Base-by-base conservation (phyloP, 2,888 invertebrate species). In the Dicranocentrus wangi region DNA sequence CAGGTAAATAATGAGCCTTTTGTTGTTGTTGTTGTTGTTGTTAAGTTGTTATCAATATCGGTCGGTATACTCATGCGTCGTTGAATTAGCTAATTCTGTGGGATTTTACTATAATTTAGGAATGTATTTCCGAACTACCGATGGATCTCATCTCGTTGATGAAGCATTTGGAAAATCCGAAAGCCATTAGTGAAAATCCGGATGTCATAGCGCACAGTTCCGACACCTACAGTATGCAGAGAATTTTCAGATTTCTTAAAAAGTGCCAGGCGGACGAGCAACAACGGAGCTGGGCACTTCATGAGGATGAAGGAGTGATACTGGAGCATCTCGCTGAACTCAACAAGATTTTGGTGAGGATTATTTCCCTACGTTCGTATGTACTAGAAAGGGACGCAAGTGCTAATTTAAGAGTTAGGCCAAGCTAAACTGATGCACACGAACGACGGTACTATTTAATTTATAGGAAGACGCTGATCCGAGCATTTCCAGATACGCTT, bases 401-500 rank as follows among this genome's bases (percentile, higher is more conserved):
- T n/a, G n/a, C n/a, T n/a, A n/a, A n/a, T n/a, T n/a, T n/a, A n/a
- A n/a, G n/a, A n/a, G n/a, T n/a, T n/a, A n/a, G n/a, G n/a, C n/a
- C n/a, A n/a, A n/a, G n/a, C n/a, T n/a, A n/a, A n/a, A n/a, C n/a
- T n/a, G n/a, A n/a, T n/a, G n/a, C n/a, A n/a, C n/a, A n/a, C n/a
- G n/a, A n/a, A n/a, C n/a, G n/a, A n/a, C n/a, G n/a, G n/a, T n/a
- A n/a, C n/a, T n/a, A n/a, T n/a, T n/a, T n/a, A n/a, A n/a, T n/a
- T n/a, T n/a, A n/a, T n/a, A 96, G 96, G 94, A 94, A 28, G 96
- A 97, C 90, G 97, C 97, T 0, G 97, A 98, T 89, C 93, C 94
- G 70, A 94, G 93, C 87, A 94, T 96, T 79, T 94, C 94, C 28
- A 93, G 94, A 87, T 94, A 94, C 88, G 94, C 96, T 77, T 91